Base-by-base conservation (phyloP, 2,113 vertebrate species). In the Silurus asotus region DNA sequence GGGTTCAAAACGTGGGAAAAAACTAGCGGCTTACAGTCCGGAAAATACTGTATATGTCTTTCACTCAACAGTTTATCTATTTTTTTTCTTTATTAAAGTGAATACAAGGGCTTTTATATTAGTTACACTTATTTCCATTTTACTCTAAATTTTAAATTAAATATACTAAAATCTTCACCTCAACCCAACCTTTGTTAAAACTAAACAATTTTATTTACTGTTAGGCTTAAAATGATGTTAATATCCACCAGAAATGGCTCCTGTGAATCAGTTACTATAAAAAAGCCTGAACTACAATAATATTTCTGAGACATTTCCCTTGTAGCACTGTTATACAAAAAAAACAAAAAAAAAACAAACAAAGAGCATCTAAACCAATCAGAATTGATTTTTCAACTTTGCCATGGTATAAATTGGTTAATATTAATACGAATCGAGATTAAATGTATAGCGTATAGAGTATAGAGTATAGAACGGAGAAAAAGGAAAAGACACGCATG, bases 381-480 rank as follows among this genome's bases (percentile, higher is more conserved):
- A 53, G 74, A 53, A 53, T 11, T 74, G 19, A 13, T 9, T 51
- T 8, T 74, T 49, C 70, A 76, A 25, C 9, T 77, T 23, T 55
- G 51, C 51, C 74, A 77, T 77, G 74, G 74, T 76, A 76, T 76
- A 76, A 76, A 76, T 15, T 25, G 53, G 13, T 25, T 25, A 8
- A 8, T 14, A 15, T 15, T n/a, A 7, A 1, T 20, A 49, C n/a
- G 23, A n/a, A 10, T 74, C 8, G 4, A 20, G 8, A 49, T 7
- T 45, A 55, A 83, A 37, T 80, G 13, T 25, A 58, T 17, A 37
- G 19, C 17, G 17, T 45, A 79, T 14, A 76, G 7, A 69, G 11
- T n/a, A 58, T 17, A 37, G 19, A 37, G 17, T 45, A 79, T 8
- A 76, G 7, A 69, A 37, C 2, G 37, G 25, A 59, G 7, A 20